phyloP scores from a whole-genome alignment of 2,888 invertebrate genomes.

The Conops quadrifasciatus region DNA sequence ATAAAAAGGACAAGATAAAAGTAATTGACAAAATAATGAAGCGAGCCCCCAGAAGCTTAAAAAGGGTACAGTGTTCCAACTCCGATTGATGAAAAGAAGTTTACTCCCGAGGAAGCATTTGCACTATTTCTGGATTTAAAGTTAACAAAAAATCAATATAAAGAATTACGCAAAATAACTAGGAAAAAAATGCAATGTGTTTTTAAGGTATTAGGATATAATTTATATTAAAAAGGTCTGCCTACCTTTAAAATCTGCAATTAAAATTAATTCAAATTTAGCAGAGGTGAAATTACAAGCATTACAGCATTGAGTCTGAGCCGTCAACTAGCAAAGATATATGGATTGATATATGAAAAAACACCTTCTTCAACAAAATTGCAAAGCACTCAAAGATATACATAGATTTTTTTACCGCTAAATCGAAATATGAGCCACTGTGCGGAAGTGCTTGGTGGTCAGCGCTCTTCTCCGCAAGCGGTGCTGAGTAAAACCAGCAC shows the following conservation, averaged over 20 bases:
- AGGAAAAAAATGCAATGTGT: no score
- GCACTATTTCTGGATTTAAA: constrained; percentile 24
- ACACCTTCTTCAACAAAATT: background rate
- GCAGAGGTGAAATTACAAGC: constrained; percentile 22
- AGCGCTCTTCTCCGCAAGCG: no score
- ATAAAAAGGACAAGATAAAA: background rate
- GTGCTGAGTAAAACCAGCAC: no score
- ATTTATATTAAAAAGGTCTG: constrained; percentile 13
- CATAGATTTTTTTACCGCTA: no score
- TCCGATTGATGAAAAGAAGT: constrained; percentile 19
- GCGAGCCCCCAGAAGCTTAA: constrained; percentile 17
- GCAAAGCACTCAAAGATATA: no score
- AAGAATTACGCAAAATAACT: constrained; percentile 13
- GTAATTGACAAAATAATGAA: constrained; percentile 11
- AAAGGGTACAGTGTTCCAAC: constrained; percentile 23
- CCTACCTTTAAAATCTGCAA: constrained; percentile 6
- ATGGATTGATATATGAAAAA: no score
- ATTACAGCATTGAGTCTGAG: background rate
- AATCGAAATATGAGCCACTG: no score
- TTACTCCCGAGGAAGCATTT: constrained; percentile 27
- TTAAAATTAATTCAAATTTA: constrained; percentile 22
- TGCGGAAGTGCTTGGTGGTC: no score
- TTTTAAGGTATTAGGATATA: constrained; percentile 4
- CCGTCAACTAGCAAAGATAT: no score
- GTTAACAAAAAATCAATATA: constrained; percentile 19